These are phyloP conservation scores for Spilogale gracilis DNA, from an alignment of 2,113 vertebrate genomes.

Conservation along the genomic window DNA sequence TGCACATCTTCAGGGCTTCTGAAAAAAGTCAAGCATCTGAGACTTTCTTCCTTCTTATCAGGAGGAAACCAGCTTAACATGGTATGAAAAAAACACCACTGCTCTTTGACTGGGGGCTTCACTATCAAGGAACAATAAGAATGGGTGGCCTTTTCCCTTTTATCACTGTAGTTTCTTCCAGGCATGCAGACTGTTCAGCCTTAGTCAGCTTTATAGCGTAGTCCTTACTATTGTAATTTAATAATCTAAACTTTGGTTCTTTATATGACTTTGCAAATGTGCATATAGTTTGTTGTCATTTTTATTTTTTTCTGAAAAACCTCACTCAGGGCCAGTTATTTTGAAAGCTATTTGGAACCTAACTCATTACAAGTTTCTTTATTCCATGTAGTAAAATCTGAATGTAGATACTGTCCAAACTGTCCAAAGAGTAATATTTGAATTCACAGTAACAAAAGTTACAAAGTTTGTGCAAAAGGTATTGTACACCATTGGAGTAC, in stretches of 20 bases:
- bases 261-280: constrained; percentile 37
- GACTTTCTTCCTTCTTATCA: constrained; percentile 23
- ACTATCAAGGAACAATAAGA: not conserved
- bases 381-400: constrained; percentile 68
- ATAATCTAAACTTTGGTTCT: constrained; percentile 51
- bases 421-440: constrained; percentile 74
- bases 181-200: constrained; percentile 47
- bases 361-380: constrained; percentile 56
- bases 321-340: constrained; percentile 14
- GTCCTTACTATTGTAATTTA: constrained; percentile 5
- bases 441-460: constrained; percentile 79
- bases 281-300: not conserved
- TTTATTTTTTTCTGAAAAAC: constrained; percentile 46
- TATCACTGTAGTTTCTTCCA: constrained; percentile 42
- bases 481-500: constrained; percentile 75
- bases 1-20: constrained; percentile 44
- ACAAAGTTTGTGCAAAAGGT: constrained; percentile 81
- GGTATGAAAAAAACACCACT: constrained; percentile 55
- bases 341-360: constrained; percentile 66
- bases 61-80: constrained; percentile 57
- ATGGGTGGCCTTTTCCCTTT: not conserved
- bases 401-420: constrained; percentile 71
- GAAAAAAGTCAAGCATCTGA: constrained; percentile 36
- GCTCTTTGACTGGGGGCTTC: constrained; percentile 28
- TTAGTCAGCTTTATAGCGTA: constrained; percentile 25